These are phyloP conservation scores for Dipodomys ordii DNA, from an alignment of 2,113 vertebrate genomes.

Conservation along the genomic window DNA sequence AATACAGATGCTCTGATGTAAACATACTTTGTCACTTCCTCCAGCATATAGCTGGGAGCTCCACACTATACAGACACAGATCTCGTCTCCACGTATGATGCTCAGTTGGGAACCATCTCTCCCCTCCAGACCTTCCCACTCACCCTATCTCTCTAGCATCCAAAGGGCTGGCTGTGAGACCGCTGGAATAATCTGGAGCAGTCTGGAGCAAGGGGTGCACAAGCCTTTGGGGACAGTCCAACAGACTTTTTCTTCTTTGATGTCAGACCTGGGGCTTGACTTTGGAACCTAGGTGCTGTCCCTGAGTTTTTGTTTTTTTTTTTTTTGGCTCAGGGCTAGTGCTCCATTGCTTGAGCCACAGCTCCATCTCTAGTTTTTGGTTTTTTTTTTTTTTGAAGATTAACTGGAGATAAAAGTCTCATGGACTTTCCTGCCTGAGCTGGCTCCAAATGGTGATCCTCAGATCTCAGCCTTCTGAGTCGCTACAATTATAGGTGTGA, in stretches of 20 bases:
- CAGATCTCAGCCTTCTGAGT: no score
- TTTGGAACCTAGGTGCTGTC: no score
- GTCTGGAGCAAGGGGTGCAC: neutral
- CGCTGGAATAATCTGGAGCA: neutral
- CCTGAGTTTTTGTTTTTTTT: no score
- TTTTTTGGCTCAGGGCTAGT: no score
- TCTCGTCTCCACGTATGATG: neutral
- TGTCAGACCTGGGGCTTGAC: no score
- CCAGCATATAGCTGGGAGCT: neutral
- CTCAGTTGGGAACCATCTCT: neutral
- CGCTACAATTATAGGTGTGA: no score
- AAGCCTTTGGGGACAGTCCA: neutral
- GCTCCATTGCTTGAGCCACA: no score
- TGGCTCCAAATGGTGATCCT: no score
- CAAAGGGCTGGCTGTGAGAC: neutral
- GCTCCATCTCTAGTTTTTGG: no score
- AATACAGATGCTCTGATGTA: neutral
- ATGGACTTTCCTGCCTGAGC: no score
- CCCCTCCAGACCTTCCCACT: neutral
- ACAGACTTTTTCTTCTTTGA: neutral
- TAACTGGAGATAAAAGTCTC: no score
- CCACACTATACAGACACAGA: neutral
- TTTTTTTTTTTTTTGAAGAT: no score
- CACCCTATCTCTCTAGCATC: slow-evolving; percentile 4
- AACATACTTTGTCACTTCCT: neutral